A percentile compares a stretch with the other conserved stretches of the same genome.
phyloP scores from a whole-genome alignment of 2,888 invertebrate genomes.

The Lithosia quadra region DNA sequence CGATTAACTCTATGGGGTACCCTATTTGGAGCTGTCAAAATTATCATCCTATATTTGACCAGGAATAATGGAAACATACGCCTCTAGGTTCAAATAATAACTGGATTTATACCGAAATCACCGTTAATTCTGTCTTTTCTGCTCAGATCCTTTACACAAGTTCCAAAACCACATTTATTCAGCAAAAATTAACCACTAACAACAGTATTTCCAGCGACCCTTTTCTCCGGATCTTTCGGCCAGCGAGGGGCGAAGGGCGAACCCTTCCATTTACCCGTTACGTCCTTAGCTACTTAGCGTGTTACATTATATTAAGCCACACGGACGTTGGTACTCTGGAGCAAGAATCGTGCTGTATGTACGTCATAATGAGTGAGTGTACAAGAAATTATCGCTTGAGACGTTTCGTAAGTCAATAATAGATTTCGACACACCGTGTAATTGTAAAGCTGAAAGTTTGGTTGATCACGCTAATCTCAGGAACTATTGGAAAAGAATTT shows the following conservation, averaged over 20 bases:
- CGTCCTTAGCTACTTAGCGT: constrained; percentile 14
- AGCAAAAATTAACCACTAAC: constrained; percentile 10
- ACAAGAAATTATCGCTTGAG: background rate
- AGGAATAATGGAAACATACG: too few relatives aligned
- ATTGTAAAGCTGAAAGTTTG: too few relatives aligned
- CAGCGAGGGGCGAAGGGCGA: constrained; percentile 11
- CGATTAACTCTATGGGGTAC: too few relatives aligned
- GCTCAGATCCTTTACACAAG: background rate
- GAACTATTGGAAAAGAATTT: too few relatives aligned
- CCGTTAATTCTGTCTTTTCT: background rate
- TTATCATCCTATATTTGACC: too few relatives aligned
- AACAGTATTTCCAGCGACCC: constrained; percentile 6
- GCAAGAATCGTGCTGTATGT: constrained; percentile 10
- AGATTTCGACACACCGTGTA: background rate
- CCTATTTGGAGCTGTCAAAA: too few relatives aligned
- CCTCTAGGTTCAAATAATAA: too few relatives aligned
- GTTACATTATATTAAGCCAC: constrained; percentile 12
- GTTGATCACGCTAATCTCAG: too few relatives aligned
- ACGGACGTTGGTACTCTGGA: background rate
- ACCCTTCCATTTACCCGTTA: constrained; percentile 14
- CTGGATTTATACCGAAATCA: background rate
- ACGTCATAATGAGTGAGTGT: background rate
- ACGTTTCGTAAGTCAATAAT: background rate
- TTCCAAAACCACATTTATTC: background rate
- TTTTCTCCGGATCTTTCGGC: constrained; percentile 15